Evolutionary conservation across 2,113 vertebrate species (phyloP), one percentile per base, ranked within the genome.

Genomic region (Syngnathus scovelli): DNA sequence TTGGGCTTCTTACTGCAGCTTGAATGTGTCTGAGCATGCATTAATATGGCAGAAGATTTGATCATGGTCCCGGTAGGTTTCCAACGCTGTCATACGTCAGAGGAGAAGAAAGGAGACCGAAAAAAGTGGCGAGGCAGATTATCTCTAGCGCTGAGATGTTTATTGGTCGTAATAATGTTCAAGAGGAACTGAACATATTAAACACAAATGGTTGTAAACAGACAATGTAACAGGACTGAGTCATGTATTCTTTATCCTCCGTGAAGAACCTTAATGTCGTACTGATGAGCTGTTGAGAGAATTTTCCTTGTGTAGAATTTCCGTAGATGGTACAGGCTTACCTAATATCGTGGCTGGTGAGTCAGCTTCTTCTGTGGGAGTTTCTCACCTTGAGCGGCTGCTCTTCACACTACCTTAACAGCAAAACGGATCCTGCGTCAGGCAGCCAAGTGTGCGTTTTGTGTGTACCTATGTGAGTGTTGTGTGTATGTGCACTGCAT

Each of bases 351-450:
- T 54, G 21, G 51, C 51, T 23, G 10, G 51, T 5, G 23, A 16
- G 36, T 55, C 13, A 23, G 33, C 67, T 58, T 70, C 55, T 60
- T 71, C 15, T 64, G 66, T 75, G 77, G 66, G 70, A 68, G 41
- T 75, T 62, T 71, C 64, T 75, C 74, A 66, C 70, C 61, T 76
- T 3, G 12, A 70, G 67, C 64, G 66, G 66, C 81, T 71, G 72
- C 64, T 68, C 64, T 70, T 85, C 76, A 51, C 72, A 59, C 62
- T 48, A 68, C 62, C 61, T 72, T 52, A 65, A 54, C 70, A 36
- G 72, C 61, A 66, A 66, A 77, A 62, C 48, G 13, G 0, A 66
- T 64, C 72, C 58, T 7, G 8, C 66, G 56, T 75, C 76, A 75
- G 64, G 46, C 64, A 61, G 64, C 73, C 56, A 27, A 61, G 56